Conservation (phyloP, 2,888 invertebrate genomes). For the Stramonita haemastoma region DNA sequence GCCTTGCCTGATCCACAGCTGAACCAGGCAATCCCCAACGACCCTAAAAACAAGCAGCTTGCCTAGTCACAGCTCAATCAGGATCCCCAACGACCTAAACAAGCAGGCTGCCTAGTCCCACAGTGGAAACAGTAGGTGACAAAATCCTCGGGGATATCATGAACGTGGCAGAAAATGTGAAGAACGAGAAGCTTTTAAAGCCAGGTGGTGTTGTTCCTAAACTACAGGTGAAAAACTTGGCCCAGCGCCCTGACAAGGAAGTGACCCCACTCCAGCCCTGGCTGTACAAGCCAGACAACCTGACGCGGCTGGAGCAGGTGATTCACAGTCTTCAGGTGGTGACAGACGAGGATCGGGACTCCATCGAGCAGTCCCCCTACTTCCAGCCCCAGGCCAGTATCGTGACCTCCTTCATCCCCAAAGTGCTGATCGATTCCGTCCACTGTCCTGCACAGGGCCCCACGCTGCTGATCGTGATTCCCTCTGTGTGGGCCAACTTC, state of each 20-base stretch:
- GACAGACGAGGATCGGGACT: neutral
- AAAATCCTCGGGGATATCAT: too few relatives aligned
- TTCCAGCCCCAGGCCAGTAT: neutral
- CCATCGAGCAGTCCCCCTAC: neutral
- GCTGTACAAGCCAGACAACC: neutral
- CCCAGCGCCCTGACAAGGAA: neutral
- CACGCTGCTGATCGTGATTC: constrained; percentile 18
- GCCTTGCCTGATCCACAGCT: too few relatives aligned
- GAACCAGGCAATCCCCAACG: too few relatives aligned
- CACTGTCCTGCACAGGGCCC: constrained; percentile 10
- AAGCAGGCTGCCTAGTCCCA: too few relatives aligned
- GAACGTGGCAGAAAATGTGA: too few relatives aligned
- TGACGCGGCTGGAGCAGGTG: neutral
- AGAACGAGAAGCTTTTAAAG: too few relatives aligned
- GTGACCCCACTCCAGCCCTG: neutral
- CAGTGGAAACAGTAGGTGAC: too few relatives aligned
- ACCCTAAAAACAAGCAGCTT: too few relatives aligned
- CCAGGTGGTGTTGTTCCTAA: too few relatives aligned
- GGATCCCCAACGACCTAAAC: too few relatives aligned
- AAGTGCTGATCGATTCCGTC: neutral
- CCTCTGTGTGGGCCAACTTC: neutral
- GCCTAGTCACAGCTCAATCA: too few relatives aligned
- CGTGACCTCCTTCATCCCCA: neutral
- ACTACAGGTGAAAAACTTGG: too few relatives aligned
- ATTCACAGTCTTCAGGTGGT: neutral